Evolutionary conservation across 2,113 vertebrate species (phyloP), one percentile per base, ranked within the genome.

Genomic region (Seriola dumerili): DNA sequence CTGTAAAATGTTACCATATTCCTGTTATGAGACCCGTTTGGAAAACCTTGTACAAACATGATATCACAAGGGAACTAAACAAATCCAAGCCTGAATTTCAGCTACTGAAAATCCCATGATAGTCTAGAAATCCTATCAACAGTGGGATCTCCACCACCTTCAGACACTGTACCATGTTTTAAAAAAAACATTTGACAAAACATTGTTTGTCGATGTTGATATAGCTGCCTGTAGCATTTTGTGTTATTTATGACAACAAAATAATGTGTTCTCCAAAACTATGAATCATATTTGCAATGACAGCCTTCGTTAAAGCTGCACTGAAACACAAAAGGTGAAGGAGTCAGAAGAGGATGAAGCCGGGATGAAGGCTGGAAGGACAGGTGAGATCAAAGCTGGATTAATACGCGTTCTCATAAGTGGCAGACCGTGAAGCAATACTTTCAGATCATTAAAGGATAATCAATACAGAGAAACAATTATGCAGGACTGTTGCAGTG

Each of bases 391-490:
- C 36, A 54, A 66, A 69, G 17, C 67, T n/a, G 52, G 4, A 79
- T 63, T 64, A 42, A 73, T 66, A 61, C 57, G 25, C 38, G 50
- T 29, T 62, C 12, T 50, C 38, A 38, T 46, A 40, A 55, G 74
- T 21, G 54, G 17, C 14, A 68, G 57, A 86, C 57, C 84, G 62
- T 23, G 76, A 76, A 40, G 69, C 19, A 67, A 71, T 62, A 76
- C 42, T 46, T 67, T 80, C n/a, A 89, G 17, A 50, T 78, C 62
- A 81, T 88, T 77, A 83, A 29, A 59, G 59, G 63, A 32, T 85
- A 86, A 91, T 89, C 76, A 81, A 83, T 90, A 85, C 44, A 61
- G 57, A 46, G 58, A 77, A 69, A 78, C 67, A 79, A 79, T 83
- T 83, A 84, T 55, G 54, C 34, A 66, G 32, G 67, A 65, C 44